Evolutionary conservation across 1,140 invertebrate species (phyloP).

Genomic region (Monomorium pharaonis): DNA sequence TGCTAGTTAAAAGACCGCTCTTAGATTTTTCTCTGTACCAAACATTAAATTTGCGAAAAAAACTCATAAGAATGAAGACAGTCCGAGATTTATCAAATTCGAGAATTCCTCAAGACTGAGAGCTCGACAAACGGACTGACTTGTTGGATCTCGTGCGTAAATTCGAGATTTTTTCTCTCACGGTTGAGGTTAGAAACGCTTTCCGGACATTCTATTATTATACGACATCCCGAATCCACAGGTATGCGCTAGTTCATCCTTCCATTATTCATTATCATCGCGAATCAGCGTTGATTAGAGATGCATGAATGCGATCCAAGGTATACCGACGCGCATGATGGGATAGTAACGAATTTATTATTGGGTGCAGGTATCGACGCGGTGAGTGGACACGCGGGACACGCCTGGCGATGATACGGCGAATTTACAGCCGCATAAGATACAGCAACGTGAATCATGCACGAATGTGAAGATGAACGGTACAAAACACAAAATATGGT

Average conservation of each 20-base stretch:
- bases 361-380: too few species aligned
- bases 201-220: not conserved
- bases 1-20: too few species aligned
- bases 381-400: not conserved
- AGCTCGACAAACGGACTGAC: not conserved
- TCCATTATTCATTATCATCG: not conserved
- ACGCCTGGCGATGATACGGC: not conserved
- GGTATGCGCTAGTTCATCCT: not conserved
- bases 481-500: constrained; percentile 71
- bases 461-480: constrained; percentile 50
- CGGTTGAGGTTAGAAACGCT: not conserved
- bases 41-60: too few species aligned
- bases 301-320: not conserved
- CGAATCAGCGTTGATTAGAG: not conserved
- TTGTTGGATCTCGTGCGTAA: not conserved
- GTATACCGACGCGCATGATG: not conserved
- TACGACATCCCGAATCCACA: not conserved
- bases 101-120: too few species aligned
- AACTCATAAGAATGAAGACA: too few species aligned
- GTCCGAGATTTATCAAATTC: too few species aligned
- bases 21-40: too few species aligned
- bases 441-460: constrained; percentile 37
- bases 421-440: not conserved
- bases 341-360: not conserved
- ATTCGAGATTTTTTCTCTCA: not conserved